Evolutionary conservation across 2,797 vertebrate genomes (phyloP).

Genomic region (Pachyuromys duprasi): DNA sequence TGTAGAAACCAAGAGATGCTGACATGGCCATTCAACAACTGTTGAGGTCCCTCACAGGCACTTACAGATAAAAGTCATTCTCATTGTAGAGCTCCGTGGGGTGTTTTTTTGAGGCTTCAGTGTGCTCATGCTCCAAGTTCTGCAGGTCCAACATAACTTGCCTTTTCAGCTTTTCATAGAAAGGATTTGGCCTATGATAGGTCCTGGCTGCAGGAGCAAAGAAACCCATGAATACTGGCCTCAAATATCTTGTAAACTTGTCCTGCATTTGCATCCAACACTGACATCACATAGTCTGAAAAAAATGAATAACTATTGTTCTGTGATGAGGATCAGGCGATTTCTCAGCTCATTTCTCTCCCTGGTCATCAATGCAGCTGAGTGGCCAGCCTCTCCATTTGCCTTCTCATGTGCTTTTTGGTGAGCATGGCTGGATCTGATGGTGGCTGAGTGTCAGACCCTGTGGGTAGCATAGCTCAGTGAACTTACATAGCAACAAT

Average conservation of each 20-base stretch:
- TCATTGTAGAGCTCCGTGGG: no score
- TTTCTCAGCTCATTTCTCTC: conserved; percentile 96
- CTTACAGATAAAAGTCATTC: no score
- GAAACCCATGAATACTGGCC: no score
- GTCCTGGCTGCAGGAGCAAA: neutral
- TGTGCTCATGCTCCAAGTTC: no score
- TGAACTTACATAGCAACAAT: neutral
- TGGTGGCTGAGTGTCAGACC: conserved; percentile 89
- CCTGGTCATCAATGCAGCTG: conserved; percentile 95
- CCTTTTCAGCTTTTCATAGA: no score
- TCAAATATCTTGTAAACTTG: no score
- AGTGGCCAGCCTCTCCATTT: conserved; percentile 94
- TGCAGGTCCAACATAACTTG: no score
- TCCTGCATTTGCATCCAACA: neutral
- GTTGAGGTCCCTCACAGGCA: no score
- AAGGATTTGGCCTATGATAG: no score
- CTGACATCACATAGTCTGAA: neutral
- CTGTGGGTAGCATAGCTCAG: conserved; percentile 78
- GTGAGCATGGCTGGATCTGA: conserved; percentile 89
- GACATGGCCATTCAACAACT: no score
- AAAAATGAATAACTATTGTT: conserved; percentile 92
- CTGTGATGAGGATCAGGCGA: conserved; percentile 93
- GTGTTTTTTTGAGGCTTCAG: no score
- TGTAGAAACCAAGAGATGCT: no score
- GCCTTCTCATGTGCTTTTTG: conserved; percentile 93